Evolutionary conservation across 2,888 invertebrate genomes (phyloP).

Genomic region (Crematogaster levior): DNA sequence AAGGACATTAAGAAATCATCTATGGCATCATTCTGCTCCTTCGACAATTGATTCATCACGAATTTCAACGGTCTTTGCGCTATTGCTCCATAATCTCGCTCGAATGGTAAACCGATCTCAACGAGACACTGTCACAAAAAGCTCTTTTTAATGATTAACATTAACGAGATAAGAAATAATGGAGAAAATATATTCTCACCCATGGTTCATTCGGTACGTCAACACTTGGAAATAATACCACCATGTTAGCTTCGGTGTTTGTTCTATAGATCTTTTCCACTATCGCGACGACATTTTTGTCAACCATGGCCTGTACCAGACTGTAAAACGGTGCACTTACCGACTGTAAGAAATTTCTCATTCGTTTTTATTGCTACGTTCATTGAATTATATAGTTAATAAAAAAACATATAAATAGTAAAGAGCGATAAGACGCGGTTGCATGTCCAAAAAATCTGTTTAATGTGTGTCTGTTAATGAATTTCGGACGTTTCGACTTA

Average conservation of each 20-base stretch:
- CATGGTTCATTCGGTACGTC: constrained; percentile 69
- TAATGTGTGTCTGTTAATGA: too few species aligned
- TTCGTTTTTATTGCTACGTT: neutral
- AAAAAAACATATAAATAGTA: too few species aligned
- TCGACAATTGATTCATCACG: constrained; percentile 45
- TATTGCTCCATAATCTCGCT: constrained; percentile 58
- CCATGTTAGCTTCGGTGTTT: constrained; percentile 68
- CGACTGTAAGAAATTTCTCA: neutral
- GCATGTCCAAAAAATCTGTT: too few species aligned
- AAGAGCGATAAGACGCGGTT: too few species aligned
- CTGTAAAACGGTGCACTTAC: constrained; percentile 68
- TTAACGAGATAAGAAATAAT: neutral
- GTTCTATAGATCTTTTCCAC: constrained; percentile 68
- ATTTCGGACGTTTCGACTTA: too few species aligned
- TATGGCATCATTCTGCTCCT: constrained; percentile 52
- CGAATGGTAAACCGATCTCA: constrained; percentile 58
- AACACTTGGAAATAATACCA: constrained; percentile 72
- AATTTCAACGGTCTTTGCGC: constrained; percentile 50
- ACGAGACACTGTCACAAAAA: constrained; percentile 54
- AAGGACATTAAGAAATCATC: constrained; percentile 33
- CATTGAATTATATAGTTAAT: neutral
- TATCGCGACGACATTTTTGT: constrained; percentile 70
- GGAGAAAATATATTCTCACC: constrained; percentile 69
- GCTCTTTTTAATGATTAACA: neutral
- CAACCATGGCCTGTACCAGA: constrained; percentile 72